Evolutionary conservation across 2,888 invertebrate species (phyloP).

Genomic region (Synergus gifuensis): DNA sequence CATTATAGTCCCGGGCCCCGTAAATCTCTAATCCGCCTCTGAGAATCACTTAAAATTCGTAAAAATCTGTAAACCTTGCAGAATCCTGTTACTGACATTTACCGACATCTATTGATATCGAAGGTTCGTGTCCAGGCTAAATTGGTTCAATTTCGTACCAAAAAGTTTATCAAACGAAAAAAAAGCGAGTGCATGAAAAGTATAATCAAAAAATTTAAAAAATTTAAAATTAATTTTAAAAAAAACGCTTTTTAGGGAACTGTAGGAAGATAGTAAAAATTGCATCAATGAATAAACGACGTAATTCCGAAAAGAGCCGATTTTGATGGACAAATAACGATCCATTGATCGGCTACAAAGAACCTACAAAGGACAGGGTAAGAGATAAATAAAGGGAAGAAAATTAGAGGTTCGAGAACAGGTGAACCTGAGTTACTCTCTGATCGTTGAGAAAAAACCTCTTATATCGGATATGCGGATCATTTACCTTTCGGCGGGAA

Average conservation of each 20-base stretch:
- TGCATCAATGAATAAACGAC: slow-evolving; percentile 10
- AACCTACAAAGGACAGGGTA: slow-evolving; percentile 2
- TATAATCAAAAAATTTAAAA: background rate
- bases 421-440: slow-evolving; percentile 60
- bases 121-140: no score
- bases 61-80: no score
- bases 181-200: no score
- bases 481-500: slow-evolving; percentile 68
- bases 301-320: slow-evolving; percentile 45
- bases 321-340: slow-evolving; percentile 42
- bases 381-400: slow-evolving; percentile 52
- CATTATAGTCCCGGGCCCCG: no score
- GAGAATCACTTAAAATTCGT: no score
- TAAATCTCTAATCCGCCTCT: no score
- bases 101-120: no score
- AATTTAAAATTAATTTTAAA: no score
- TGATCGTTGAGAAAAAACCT: slow-evolving; percentile 41
- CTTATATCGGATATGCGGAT: slow-evolving; percentile 68
- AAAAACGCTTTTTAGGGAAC: background rate
- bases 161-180: no score
- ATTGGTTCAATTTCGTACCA: no score
- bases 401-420: slow-evolving; percentile 64
- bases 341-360: slow-evolving; percentile 31
- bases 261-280: background rate
- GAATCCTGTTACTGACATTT: no score